phyloP scores from a whole-genome alignment of 1,140 invertebrate species.

The Amphibalanus amphitrite region DNA sequence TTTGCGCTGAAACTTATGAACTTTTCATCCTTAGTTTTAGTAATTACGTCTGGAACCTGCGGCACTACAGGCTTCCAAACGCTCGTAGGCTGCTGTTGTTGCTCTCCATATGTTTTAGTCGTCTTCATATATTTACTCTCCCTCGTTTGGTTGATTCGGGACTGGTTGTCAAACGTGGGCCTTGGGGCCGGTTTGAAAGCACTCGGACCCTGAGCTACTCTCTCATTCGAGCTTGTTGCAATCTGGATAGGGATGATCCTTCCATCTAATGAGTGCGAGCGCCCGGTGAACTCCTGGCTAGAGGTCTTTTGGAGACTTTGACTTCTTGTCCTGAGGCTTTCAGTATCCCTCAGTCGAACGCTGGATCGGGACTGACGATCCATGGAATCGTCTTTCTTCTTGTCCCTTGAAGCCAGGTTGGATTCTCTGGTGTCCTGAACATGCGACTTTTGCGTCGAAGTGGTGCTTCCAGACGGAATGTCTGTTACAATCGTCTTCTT shows the following conservation, averaged over 20 bases:
- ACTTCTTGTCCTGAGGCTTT: too few relatives aligned
- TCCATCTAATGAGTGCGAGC: too few relatives aligned
- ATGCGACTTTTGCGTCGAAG: not conserved
- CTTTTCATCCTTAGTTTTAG: not conserved
- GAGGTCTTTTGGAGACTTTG: too few relatives aligned
- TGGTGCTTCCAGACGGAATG: not conserved
- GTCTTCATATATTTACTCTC: not conserved
- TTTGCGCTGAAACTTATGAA: not conserved
- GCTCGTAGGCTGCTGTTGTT: not conserved
- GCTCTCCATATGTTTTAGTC: not conserved
- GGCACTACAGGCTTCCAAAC: not conserved
- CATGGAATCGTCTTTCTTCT: not conserved
- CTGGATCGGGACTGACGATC: not conserved
- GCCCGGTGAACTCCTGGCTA: too few relatives aligned
- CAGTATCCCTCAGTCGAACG: too few relatives aligned
- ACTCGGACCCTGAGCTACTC: too few relatives aligned
- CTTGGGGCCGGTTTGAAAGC: too few relatives aligned
- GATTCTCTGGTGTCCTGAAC: not conserved
- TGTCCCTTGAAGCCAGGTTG: not conserved
- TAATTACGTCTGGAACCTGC: not conserved
- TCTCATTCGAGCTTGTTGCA: too few relatives aligned
- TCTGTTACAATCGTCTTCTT: not conserved
- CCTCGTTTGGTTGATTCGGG: too few relatives aligned
- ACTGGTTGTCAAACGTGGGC: too few relatives aligned
- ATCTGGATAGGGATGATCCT: too few relatives aligned